Evolutionary conservation across 2,797 vertebrate genomes (phyloP).

Genomic region (Podargus strigoides): DNA sequence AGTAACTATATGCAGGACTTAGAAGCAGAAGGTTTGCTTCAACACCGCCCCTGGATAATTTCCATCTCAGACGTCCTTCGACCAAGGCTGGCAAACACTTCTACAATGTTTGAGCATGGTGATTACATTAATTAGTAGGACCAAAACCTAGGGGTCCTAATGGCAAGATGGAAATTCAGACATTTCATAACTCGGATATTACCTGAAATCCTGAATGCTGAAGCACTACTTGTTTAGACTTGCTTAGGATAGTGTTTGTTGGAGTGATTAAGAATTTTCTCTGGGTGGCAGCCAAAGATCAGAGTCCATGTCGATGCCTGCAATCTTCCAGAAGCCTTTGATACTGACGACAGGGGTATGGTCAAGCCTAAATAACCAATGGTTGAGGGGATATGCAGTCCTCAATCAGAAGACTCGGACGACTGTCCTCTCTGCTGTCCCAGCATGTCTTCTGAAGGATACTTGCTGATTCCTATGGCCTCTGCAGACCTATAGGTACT

Average conservation of each 20-base stretch:
- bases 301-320: background rate
- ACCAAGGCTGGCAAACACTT: background rate
- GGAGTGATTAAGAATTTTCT: background rate
- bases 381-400: background rate
- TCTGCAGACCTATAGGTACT: background rate
- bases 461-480: background rate
- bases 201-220: background rate
- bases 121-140: background rate
- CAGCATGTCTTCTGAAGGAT: background rate
- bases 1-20: background rate
- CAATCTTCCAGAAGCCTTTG: constrained; percentile 1
- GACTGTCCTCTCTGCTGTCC: background rate
- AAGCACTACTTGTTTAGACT: background rate
- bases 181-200: background rate
- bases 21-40: background rate
- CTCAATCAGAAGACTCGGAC: background rate
- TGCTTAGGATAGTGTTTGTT: background rate
- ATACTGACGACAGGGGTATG: background rate
- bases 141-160: background rate
- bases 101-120: background rate
- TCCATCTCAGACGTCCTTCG: background rate
- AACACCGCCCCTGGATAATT: background rate
- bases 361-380: background rate
- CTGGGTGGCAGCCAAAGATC: constrained; percentile 10
- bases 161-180: background rate